These are phyloP conservation scores for Bergia puertoricense DNA, from an alignment of 92 coral and sea anemone species.

Conservation along the genomic window DNA sequence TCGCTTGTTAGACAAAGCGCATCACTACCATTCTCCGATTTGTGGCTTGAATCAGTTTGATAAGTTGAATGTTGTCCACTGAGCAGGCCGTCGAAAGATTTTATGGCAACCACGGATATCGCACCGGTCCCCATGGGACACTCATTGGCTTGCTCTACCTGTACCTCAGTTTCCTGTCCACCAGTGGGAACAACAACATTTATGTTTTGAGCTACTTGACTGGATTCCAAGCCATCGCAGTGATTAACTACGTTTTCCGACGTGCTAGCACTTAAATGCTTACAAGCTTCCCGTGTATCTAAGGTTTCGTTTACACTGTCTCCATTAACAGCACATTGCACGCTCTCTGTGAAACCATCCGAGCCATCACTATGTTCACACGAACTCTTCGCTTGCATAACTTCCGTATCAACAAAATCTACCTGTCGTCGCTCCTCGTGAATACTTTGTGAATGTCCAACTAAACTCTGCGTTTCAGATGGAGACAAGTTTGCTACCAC, in stretches of 20 bases:
- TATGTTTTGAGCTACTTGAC: not conserved
- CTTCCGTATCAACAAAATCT: not conserved
- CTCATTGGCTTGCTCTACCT: not conserved
- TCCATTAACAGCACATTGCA: not conserved
- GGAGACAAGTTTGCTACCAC: not conserved
- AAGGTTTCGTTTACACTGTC: not conserved
- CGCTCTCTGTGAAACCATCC: not conserved
- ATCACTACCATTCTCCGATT: not conserved
- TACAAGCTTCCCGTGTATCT: not conserved
- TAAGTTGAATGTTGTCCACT: not conserved
- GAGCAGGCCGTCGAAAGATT: not conserved
- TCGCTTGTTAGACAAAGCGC: not conserved
- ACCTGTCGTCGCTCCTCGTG: not conserved
- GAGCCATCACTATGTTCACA: not conserved
- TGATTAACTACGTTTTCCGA: slow-evolving; percentile 21
- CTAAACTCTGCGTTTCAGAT: not conserved
- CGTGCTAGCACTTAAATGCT: not conserved
- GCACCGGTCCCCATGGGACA: not conserved
- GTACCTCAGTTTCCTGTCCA: slow-evolving; percentile 1
- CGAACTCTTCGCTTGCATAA: not conserved
- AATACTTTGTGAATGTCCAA: not conserved
- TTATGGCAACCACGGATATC: not conserved
- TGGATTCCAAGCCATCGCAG: not conserved
- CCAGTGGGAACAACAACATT: slow-evolving; percentile 4
- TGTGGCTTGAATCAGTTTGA: not conserved